Evolutionary conservation across 1,140 invertebrate genomes (phyloP), one percentile per base, ranked within the genome.

Genomic region (Stegodyphus mimosarum): DNA sequence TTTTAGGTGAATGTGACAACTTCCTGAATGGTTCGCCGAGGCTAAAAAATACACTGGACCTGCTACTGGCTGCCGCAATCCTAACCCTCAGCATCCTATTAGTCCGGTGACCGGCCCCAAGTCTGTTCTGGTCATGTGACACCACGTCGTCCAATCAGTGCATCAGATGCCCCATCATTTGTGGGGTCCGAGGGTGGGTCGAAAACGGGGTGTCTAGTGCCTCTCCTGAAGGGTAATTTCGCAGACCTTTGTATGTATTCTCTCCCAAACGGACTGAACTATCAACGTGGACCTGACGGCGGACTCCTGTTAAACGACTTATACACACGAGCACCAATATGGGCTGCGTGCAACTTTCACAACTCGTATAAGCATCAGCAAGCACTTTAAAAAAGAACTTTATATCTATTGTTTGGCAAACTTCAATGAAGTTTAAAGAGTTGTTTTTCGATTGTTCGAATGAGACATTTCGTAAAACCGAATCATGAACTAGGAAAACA

Each of bases 1-100:
- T 77, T 77, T 77, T 72, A 85, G 83, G 83, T 85, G 83, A 85
- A 72, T 85, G 83, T 17, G 83, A 85, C 83, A 78, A 85, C 83
- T 77, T 76, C 74, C 83, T 85, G 83, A 85, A 85, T 69, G 72
- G 74, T 85, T 77, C 83, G 9, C 33, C 83, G 11, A 70, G 74
- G 50, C 74, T 77, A 85, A 85, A 85, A 85, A 15, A 33, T n/a
- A n/a, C 66, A 18, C 50, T 66, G 81, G 71, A 67, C 76, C 72
- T 84, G 18, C 64, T 84, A 63, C 72, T 84, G 79, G 75, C 72
- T 17, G 81, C 81, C 11, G 63, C 66, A 33, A 50, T 71, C n/a
- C 67, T 85, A 52, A 64, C 72, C n/a, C 74, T 85, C 74, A 60
- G 74, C 74, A 70, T 85, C 69, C 53, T 85, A 60, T 85, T 85